Percentiles rank a stretch among this genome's conserved stretches.
These are phyloP conservation scores for Eupithecia insigniata DNA, from an alignment of 2,888 invertebrate genomes.

Conservation along the genomic window DNA sequence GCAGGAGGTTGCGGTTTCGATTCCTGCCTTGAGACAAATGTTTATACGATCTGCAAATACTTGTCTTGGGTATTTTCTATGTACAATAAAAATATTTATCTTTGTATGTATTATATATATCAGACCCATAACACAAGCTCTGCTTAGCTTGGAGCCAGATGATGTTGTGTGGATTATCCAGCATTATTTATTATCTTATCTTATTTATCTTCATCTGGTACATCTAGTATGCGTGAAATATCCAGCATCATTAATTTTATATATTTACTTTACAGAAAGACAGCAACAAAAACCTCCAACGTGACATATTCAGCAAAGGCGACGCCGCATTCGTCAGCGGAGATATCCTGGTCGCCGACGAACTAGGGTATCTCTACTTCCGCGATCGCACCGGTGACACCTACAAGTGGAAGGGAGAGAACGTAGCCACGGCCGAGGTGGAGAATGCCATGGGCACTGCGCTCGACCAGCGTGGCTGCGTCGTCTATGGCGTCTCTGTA, in stretches of 20 bases:
- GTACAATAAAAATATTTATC: too few relatives aligned
- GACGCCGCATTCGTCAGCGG: conserved; percentile 96
- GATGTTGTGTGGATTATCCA: too few relatives aligned
- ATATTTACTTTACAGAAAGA: conserved; percentile 81
- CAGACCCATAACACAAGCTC: too few relatives aligned
- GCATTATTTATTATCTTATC: too few relatives aligned
- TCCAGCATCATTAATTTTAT: not conserved
- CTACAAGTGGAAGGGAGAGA: conserved; percentile 97
- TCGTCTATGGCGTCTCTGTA: conserved; percentile 96
- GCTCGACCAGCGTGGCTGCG: conserved; percentile 89
- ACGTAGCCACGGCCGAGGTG: conserved; percentile 97
- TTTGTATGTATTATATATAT: too few relatives aligned
- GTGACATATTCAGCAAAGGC: conserved; percentile 92
- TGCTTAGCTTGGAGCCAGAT: too few relatives aligned
- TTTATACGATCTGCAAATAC: too few relatives aligned
- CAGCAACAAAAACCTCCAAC: conserved; percentile 92
- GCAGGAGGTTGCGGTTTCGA: too few relatives aligned
- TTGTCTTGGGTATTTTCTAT: too few relatives aligned
- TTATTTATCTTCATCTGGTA: too few relatives aligned
- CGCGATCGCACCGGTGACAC: conserved; percentile 95
- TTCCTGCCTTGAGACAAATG: too few relatives aligned
- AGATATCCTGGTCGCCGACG: conserved; percentile 95
- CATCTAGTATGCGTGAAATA: not conserved
- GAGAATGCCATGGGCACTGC: conserved; percentile 94
- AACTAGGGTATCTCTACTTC: conserved; percentile 96